These are phyloP conservation scores for Coptotermes formosanus DNA, from an alignment of 1,140 invertebrate species.

Conservation along the genomic window DNA sequence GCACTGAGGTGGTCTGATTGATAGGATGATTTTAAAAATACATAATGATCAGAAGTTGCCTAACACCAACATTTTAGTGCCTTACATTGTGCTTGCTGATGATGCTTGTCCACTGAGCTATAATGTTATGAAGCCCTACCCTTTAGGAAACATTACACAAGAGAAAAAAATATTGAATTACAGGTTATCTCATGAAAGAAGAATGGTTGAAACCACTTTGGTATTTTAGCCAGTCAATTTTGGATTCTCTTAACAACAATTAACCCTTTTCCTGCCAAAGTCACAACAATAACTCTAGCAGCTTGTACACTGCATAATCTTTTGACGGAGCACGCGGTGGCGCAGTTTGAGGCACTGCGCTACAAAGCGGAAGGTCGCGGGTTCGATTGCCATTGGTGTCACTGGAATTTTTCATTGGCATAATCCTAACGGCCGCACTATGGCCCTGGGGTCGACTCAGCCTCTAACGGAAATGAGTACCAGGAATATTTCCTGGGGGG, in stretches of 20 bases:
- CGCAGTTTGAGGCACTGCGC: too few relatives aligned
- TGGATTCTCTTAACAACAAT: conserved; percentile 19
- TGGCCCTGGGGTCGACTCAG: too few relatives aligned
- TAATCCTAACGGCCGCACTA: too few relatives aligned
- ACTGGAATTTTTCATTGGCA: too few relatives aligned
- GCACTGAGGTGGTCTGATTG: background rate
- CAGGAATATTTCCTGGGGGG: too few relatives aligned
- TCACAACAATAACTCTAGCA: conserved; percentile 18
- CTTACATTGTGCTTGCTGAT: background rate
- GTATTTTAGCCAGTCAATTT: conserved; percentile 24
- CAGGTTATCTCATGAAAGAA: conserved; percentile 24
- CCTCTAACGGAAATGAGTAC: too few relatives aligned
- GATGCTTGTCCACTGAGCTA: background rate
- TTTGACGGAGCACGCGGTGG: background rate
- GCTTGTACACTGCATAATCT: conserved; percentile 25
- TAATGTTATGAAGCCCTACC: conserved; percentile 5
- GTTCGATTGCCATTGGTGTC: too few relatives aligned
- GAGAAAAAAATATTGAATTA: background rate
- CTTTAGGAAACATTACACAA: background rate
- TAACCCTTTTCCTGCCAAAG: conserved; percentile 19
- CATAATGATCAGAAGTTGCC: background rate
- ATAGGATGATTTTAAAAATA: too few relatives aligned
- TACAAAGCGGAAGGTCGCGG: too few relatives aligned
- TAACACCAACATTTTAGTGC: background rate
- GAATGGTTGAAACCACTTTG: conserved; percentile 24